Base-by-base conservation (phyloP, 1,140 invertebrate genomes). In the Ylistrum balloti region DNA sequence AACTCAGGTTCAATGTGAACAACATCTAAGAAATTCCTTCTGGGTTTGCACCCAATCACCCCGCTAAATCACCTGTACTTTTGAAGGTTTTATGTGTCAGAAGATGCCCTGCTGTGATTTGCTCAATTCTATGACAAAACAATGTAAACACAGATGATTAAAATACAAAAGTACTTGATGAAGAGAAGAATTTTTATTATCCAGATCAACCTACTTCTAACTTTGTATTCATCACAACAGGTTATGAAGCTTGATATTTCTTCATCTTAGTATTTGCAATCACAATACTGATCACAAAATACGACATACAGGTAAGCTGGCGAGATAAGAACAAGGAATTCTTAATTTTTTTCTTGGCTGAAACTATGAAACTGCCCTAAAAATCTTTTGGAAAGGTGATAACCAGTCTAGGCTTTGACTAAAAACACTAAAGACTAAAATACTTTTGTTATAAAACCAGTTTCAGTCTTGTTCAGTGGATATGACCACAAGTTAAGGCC, bases 41-140 rank as follows among this genome's bases (percentile, higher is more conserved):
- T 28, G 0, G n/a, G 9, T 74, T 5, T 74, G 56, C 28, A 74
- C 56, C 22, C 1, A n/a, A 5, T 74, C 22, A 74, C 56, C 56
- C n/a, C 56, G 56, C 56, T 74, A 45, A 45, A 45, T 45, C 41
- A 74, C 56, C 56, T 74, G n/a, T n/a, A 74, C 56, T 74, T 74
- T 74, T 28, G 22, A 74, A 28, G 56, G 56, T 28, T 74, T 22
- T 74, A n/a, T 28, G 17, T 74, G 56, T 74, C 56, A 74, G n/a
- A n/a, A 28, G 56, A 74, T 74, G 56, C 22, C 56, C 56, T n/a
- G 56, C 56, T 74, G 56, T 74, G 56, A 74, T 74, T 74, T 74
- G n/a, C 56, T 74, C 1, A 74, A 74, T 74, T 74, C 56, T 74
- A 28, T 74, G 56, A 74, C n/a, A 74, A 74, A 5, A 28, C n/a